A percentile compares a stretch with the other conserved stretches of the same genome.
These are phyloP conservation scores for Drosophila silvestris DNA, from an alignment of 2,888 invertebrate genomes.

Conservation along the genomic window DNA sequence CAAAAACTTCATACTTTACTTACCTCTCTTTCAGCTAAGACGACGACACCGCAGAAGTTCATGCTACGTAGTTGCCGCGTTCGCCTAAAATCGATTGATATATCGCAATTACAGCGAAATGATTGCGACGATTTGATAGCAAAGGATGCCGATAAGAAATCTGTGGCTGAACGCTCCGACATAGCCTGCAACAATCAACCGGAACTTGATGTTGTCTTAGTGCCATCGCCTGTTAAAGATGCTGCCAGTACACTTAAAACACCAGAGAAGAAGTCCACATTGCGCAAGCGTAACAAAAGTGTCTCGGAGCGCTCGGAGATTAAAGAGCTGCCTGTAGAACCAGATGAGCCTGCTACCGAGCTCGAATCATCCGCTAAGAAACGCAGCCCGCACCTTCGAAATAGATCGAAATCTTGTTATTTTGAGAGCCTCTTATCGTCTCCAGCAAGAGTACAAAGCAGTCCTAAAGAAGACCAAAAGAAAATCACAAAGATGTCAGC, in stretches of 20 bases:
- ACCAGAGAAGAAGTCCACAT: background rate
- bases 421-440: background rate
- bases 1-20: background rate
- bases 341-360: background rate
- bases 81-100: conserved; percentile 13
- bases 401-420: conserved; percentile 10
- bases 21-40: conserved; percentile 2
- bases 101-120: background rate
- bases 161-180: background rate
- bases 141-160: background rate
- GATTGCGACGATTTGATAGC: background rate
- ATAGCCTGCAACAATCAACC: background rate
- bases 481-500: background rate
- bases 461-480: conserved; percentile 1
- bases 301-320: background rate
- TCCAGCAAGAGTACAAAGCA: background rate
- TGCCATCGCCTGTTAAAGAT: background rate
- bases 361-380: background rate
- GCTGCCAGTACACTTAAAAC: background rate
- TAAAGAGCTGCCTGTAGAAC: background rate
- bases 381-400: background rate
- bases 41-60: too few relatives aligned
- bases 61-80: conserved; percentile 12
- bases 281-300: conserved; percentile 9
- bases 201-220: conserved; percentile 6